Evolutionary conservation across 2,113 vertebrate genomes (phyloP).

Genomic region (Melierax canorus): DNA sequence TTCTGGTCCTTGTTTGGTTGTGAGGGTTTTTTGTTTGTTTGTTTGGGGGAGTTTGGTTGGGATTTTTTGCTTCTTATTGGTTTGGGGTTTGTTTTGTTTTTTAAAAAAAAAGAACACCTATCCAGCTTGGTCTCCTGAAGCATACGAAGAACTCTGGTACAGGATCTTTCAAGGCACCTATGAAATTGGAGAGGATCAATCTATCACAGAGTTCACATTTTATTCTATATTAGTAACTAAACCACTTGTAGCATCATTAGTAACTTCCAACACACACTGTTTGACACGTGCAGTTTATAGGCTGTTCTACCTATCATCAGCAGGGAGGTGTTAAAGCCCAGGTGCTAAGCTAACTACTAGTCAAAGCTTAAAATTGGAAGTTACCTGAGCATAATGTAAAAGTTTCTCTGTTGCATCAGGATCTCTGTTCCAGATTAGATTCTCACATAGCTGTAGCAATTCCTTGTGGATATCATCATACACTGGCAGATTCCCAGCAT

Average conservation of each 20-base stretch:
- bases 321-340: neutral
- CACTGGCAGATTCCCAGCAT: constrained; percentile 92
- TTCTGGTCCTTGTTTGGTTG: neutral
- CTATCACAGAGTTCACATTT: neutral
- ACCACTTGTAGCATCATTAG: neutral
- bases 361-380: neutral
- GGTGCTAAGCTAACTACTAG: neutral
- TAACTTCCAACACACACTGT: neutral
- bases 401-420: constrained; percentile 93
- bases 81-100: neutral
- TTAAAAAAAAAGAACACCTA: neutral
- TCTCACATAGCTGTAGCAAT: constrained; percentile 89
- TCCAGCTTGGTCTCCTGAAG: neutral
- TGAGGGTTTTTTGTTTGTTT: neutral
- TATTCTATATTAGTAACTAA: neutral
- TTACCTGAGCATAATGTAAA: constrained; percentile 90
- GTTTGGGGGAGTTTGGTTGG: too few species aligned
- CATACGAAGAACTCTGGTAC: neutral
- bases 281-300: neutral
- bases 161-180: neutral
- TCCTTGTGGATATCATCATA: constrained; percentile 94
- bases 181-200: neutral
- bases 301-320: neutral
- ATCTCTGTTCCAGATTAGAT: constrained; percentile 95
- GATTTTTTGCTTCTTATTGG: neutral